Conservation (phyloP, 2,888 invertebrate genomes). For the Eupithecia insigniata region DNA sequence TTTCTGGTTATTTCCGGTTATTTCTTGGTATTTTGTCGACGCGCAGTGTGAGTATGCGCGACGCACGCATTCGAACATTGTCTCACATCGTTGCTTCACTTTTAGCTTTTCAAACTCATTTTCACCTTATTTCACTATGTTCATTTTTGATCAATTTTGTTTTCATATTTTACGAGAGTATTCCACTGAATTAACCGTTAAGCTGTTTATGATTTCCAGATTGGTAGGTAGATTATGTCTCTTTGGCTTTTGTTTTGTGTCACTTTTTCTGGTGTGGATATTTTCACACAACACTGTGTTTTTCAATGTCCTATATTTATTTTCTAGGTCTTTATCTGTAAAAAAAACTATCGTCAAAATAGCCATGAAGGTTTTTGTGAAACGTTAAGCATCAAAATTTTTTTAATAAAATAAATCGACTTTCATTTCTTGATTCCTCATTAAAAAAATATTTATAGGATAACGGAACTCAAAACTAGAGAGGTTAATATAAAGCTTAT, state of each 20-base stretch:
- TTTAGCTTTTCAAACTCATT: slow-evolving; percentile 21
- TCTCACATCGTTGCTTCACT: slow-evolving; percentile 69
- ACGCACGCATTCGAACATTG: slow-evolving; percentile 75
- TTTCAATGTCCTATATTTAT: neutral
- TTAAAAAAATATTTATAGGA: too few species aligned
- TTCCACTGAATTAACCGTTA: neutral
- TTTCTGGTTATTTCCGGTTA: neutral
- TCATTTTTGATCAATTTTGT: slow-evolving; percentile 10
- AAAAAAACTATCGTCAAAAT: neutral
- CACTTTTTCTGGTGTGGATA: neutral
- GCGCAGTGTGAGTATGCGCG: slow-evolving; percentile 60
- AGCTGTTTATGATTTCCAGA: neutral
- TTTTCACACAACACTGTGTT: neutral
- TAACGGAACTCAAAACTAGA: too few species aligned
- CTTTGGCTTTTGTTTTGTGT: neutral
- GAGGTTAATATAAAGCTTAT: too few species aligned
- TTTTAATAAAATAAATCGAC: too few species aligned
- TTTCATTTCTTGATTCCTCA: too few species aligned
- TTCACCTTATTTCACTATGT: slow-evolving; percentile 16
- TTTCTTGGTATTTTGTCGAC: slow-evolving; percentile 1
- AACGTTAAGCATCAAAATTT: neutral
- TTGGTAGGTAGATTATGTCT: neutral
- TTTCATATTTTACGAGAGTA: neutral
- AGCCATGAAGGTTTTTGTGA: neutral
- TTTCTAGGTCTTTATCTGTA: neutral